A percentile compares a stretch with the other conserved stretches of the same genome.
These are phyloP conservation scores for Troilus luridus DNA, from an alignment of 2,888 invertebrate species.

Conservation along the genomic window DNA sequence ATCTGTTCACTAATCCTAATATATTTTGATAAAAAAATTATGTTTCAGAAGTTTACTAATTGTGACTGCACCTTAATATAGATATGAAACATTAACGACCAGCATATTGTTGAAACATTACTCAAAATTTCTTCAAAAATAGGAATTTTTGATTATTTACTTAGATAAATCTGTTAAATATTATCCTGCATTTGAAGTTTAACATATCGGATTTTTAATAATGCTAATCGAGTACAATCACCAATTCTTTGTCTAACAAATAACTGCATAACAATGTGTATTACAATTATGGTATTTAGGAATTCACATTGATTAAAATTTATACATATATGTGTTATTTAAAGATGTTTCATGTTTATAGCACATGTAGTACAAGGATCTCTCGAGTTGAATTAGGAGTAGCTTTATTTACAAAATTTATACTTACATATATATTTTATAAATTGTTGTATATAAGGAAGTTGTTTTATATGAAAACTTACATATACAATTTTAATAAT, in stretches of 20 bases:
- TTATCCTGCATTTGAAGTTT: slow-evolving; percentile 11
- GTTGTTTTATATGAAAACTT: slow-evolving; percentile 52
- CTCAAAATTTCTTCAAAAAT: not conserved
- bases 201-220: slow-evolving; percentile 55
- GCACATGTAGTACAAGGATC: slow-evolving; percentile 49
- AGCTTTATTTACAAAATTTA: slow-evolving; percentile 50
- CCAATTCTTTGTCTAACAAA: not conserved
- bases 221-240: slow-evolving; percentile 46
- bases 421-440: slow-evolving; percentile 34
- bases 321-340: slow-evolving; percentile 44
- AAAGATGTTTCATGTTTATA: slow-evolving; percentile 42
- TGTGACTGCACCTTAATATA: not conserved
- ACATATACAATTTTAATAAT: slow-evolving; percentile 37
- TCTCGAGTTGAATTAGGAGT: slow-evolving; percentile 15
- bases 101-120: not conserved
- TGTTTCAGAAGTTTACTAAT: not conserved
- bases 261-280: not conserved
- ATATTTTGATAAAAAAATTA: not conserved
- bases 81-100: not conserved
- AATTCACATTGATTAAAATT: slow-evolving; percentile 14
- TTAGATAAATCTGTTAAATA: not conserved
- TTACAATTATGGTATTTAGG: not conserved
- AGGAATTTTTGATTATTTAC: not conserved
- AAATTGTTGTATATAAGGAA: slow-evolving; percentile 57
- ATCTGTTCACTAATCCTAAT: not conserved